Base-by-base conservation (phyloP, 2,113 vertebrate species). In the Puma concolor region DNA sequence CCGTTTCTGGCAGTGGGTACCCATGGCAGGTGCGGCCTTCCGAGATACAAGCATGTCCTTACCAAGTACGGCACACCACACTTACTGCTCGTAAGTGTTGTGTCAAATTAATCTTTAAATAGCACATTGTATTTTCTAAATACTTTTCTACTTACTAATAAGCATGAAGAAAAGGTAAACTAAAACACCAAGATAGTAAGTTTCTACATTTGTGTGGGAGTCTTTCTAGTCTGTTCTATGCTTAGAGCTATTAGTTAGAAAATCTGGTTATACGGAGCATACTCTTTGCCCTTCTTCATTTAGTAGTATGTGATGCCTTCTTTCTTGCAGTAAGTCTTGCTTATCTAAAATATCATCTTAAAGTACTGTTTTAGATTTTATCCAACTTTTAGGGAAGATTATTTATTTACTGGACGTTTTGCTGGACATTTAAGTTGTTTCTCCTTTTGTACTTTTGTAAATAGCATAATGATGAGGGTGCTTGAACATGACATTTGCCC, bases 401-500 rank as follows among this genome's bases (percentile, higher is more conserved):
- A 60, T 57, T 94, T 90, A 44, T 93, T 72, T 48, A 6, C 36
- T 85, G 50, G 63, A 16, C 29, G 88, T 91, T 93, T 72, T 48
- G 7, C 36, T 85, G 50, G 63, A 16, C 29, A 91, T 88, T 64
- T 84, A 41, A 7, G 1, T 92, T 96, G 36, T 84, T 93, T 92
- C 41, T 90, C 17, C 67, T 76, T 96, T 79, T 94, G 48, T 67
- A 12, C 31, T 92, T 96, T 96, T 66, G 69, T 91, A 88, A 91
- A 76, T 36, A 54, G 74, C 15, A 7, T 50, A 66, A 77, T 29
- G 38, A 57, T 79, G 41, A 41, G 52, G 14, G 67, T 41, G 67
- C 41, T 82, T 88, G 50, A 80, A 36, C 14, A 1, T 67, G 57
- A 60, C 69, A 54, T 84, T 93, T 94, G 36, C 41, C 31, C 12